Conservation (phyloP, 1,140 invertebrate species). For the Drosophila pruinosa region DNA sequence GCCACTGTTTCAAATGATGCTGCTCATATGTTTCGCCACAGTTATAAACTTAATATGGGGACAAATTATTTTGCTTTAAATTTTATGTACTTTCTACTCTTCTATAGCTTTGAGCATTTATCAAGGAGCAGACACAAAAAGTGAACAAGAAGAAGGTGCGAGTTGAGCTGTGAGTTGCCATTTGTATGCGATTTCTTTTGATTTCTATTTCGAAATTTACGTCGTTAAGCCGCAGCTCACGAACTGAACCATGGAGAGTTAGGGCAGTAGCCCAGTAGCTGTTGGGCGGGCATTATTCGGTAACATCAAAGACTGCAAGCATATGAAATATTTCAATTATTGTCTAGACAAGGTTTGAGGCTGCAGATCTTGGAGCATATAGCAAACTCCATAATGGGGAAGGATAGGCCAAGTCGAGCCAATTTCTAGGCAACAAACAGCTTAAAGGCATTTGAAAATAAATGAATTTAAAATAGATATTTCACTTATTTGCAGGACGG, state of each 20-base stretch:
- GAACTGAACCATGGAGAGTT: background rate
- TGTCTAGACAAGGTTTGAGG: background rate
- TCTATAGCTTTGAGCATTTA: background rate
- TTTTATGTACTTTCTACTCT: background rate
- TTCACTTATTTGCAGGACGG: background rate
- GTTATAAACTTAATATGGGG: too few relatives aligned
- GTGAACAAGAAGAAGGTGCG: background rate
- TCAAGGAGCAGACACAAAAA: background rate
- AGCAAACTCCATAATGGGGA: too few relatives aligned
- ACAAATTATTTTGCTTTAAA: too few relatives aligned
- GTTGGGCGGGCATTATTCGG: background rate
- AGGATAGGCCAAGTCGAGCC: background rate
- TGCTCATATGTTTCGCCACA: too few relatives aligned
- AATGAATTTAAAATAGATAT: conserved; percentile 3
- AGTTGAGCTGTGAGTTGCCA: background rate
- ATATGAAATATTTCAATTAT: conserved; percentile 4
- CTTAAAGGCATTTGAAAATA: conserved; percentile 4
- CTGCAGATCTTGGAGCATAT: background rate
- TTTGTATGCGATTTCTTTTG: background rate
- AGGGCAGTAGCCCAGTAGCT: background rate
- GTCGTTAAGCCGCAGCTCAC: background rate
- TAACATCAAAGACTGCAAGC: conserved; percentile 3
- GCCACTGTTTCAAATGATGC: too few relatives aligned
- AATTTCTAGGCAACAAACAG: background rate
- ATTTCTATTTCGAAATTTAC: background rate